phyloP scores from a whole-genome alignment of 2,888 invertebrate species.

The Tortricodes alternella region DNA sequence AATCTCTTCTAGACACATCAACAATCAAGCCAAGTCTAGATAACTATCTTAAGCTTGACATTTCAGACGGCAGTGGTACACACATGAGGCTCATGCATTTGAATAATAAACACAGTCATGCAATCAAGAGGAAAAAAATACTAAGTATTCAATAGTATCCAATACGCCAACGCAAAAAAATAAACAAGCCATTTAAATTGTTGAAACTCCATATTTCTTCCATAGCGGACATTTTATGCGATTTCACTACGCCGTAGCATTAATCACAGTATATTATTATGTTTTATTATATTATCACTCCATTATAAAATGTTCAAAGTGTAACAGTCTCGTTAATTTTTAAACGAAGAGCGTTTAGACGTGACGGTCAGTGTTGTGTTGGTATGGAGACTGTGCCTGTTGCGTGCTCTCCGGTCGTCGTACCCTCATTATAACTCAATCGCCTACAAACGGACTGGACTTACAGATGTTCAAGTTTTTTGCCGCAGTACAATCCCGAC shows the following conservation, averaged over 20 bases:
- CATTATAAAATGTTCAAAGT: too few relatives aligned
- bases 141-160: too few relatives aligned
- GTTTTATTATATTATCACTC: too few relatives aligned
- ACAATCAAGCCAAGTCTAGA: constrained; percentile 4
- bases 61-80: constrained; percentile 1
- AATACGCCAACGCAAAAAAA: too few relatives aligned
- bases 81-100: neutral
- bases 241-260: too few relatives aligned
- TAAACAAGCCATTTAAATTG: too few relatives aligned
- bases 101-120: neutral
- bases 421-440: constrained; percentile 46
- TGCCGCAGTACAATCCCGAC: constrained; percentile 36
- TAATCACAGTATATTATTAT: too few relatives aligned
- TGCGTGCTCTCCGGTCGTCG: constrained; percentile 35
- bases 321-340: too few relatives aligned
- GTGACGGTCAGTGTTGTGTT: neutral
- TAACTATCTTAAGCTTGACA: constrained; percentile 13
- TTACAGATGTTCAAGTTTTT: constrained; percentile 50
- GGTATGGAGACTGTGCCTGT: constrained; percentile 1
- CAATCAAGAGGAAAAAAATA: too few relatives aligned
- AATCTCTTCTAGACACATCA: constrained; percentile 11
- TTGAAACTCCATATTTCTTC: too few relatives aligned
- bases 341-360: neutral
- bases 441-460: constrained; percentile 46
- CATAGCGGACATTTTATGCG: too few relatives aligned